These are phyloP conservation scores for Lepidonotus clava DNA, from an alignment of 2,888 invertebrate genomes.

Conservation along the genomic window DNA sequence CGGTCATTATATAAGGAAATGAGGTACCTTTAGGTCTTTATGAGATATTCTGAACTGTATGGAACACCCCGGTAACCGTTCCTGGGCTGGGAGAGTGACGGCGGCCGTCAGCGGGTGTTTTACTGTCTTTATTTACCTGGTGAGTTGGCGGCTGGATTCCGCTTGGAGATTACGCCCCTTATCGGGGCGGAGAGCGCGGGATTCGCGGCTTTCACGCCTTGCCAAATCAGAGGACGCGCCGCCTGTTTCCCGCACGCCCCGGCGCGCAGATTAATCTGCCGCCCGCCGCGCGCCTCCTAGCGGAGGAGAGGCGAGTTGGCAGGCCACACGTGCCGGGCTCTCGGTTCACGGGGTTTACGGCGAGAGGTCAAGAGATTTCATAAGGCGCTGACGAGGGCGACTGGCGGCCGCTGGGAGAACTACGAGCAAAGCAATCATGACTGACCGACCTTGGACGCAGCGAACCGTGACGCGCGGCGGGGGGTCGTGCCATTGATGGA, in stretches of 20 bases:
- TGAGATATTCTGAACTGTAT: no score
- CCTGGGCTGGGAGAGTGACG: no score
- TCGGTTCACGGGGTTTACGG: not conserved
- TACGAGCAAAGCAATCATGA: not conserved
- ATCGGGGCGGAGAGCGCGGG: not conserved
- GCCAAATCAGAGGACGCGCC: not conserved
- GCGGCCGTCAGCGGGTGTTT: no score
- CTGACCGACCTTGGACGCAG: not conserved
- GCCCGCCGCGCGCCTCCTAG: not conserved
- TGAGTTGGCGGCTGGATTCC: no score
- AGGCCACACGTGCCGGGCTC: conserved; percentile 1
- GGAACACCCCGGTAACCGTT: no score
- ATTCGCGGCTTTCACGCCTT: conserved; percentile 17
- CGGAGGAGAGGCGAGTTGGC: conserved; percentile 36
- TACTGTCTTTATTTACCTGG: no score
- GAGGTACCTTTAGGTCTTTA: no score
- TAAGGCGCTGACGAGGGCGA: not conserved
- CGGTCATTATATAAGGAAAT: no score
- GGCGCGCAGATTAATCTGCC: not conserved
- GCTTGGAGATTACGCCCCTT: not conserved
- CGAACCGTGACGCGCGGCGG: conserved; percentile 12
- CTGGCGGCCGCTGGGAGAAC: not conserved
- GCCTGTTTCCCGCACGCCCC: not conserved
- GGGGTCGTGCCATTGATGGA: not conserved
- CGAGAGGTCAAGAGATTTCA: conserved; percentile 35